Evolutionary conservation across 1,140 invertebrate species (phyloP).

Genomic region (Copidosoma floridanum): DNA sequence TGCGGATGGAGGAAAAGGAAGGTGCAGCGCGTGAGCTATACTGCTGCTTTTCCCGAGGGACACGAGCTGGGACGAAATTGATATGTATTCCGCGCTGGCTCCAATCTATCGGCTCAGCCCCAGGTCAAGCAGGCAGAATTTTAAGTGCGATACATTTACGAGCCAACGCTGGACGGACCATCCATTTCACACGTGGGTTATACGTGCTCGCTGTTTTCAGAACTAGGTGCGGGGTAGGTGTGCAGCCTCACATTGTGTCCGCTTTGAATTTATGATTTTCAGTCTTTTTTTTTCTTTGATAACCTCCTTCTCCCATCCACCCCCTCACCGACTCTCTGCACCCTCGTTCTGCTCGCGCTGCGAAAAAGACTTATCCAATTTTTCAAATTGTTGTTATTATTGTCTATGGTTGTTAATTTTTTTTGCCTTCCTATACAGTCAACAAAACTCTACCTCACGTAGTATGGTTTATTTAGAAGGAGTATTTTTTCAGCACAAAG

Average conservation of each 20-base stretch:
- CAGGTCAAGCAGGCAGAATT: slow-evolving; percentile 58
- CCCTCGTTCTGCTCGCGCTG: no score
- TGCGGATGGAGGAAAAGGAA: slow-evolving; percentile 27
- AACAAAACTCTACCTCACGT: no score
- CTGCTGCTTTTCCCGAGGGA: slow-evolving; percentile 45
- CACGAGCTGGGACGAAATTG: slow-evolving; percentile 48
- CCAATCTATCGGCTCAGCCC: slow-evolving; percentile 57
- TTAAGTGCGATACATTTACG: slow-evolving; percentile 48
- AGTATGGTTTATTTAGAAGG: no score
- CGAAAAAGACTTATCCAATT: no score
- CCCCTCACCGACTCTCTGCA: no score
- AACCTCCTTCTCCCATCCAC: neutral
- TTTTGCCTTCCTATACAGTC: no score
- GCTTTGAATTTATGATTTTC: slow-evolving; percentile 25
- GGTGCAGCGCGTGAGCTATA: slow-evolving; percentile 34
- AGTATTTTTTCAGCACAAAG: no score
- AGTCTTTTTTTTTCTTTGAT: neutral
- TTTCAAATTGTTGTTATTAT: no score
- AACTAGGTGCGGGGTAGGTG: no score
- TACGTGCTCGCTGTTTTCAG: no score
- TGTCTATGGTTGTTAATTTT: no score
- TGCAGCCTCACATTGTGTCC: slow-evolving; percentile 14
- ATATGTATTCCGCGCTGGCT: slow-evolving; percentile 56
- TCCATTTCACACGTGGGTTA: slow-evolving; percentile 14
- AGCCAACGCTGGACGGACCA: no score